Conservation (phyloP, 2,888 invertebrate genomes). For the Melinaea marsaeus region DNA sequence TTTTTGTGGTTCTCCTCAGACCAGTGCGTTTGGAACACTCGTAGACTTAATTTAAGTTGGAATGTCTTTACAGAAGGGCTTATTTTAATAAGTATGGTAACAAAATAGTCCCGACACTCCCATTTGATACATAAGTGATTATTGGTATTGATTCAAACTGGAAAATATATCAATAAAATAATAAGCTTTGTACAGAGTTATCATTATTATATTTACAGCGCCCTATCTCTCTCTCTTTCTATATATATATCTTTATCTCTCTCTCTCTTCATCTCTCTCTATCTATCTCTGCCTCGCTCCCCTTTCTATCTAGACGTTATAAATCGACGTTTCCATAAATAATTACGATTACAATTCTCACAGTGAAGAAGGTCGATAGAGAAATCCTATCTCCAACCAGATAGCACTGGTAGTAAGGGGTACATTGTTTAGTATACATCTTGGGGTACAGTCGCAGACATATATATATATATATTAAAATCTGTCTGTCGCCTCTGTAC, state of each 20-base stretch:
- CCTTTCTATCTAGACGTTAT: constrained; percentile 4
- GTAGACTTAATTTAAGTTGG: not conserved
- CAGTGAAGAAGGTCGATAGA: constrained; percentile 33
- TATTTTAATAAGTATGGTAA: too few species aligned
- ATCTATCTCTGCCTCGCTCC: too few species aligned
- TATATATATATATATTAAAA: constrained; percentile 36
- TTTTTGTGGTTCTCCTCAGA: too few species aligned
- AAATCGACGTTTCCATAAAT: constrained; percentile 29
- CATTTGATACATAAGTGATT: too few species aligned
- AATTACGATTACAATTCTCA: constrained; percentile 34
- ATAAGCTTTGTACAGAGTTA: too few species aligned
- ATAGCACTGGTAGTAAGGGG: constrained; percentile 22
- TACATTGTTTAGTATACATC: constrained; percentile 32
- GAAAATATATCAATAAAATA: too few species aligned
- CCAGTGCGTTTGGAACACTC: not conserved
- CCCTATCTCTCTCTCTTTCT: too few species aligned
- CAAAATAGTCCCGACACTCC: too few species aligned
- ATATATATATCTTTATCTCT: not conserved
- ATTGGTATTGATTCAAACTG: too few species aligned
- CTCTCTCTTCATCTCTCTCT: too few species aligned
- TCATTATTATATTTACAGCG: too few species aligned
- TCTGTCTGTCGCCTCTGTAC: constrained; percentile 51
- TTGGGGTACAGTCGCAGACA: constrained; percentile 37
- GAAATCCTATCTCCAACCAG: constrained; percentile 34
- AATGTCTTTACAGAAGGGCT: too few species aligned